Evolutionary conservation across 2,797 vertebrate species (phyloP), one percentile per base, ranked within the genome.

Genomic region (Notoglanidium macrostoma): DNA sequence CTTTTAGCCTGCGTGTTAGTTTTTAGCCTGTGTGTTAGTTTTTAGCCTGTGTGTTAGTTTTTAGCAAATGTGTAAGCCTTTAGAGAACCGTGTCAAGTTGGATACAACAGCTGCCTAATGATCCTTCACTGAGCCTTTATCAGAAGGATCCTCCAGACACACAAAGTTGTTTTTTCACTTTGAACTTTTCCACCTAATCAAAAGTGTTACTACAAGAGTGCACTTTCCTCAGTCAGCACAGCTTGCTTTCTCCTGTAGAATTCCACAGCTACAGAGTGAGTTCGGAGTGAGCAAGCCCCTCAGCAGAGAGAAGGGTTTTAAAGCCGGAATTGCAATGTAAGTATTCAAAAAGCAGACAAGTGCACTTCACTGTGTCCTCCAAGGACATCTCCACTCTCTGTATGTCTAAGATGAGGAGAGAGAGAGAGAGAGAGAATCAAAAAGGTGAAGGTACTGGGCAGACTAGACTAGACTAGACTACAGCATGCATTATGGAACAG

Each of bases 401-500:
- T 19, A 32, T 54, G 12, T 8, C 44, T 49, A 49, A n/a, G 61
- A n/a, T n/a, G 15, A 12, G 8, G 11, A 29, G n/a, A 14, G 72
- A 21, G 7, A 70, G 15, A 63, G 73, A n/a, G 29, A 74, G 5
- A 0, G 51, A 15, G n/a, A 4, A 23, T 59, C 32, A 63, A 32
- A 29, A 32, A 44, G 54, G 65, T 51, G n/a, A 73, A 59, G 57
- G 63, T 6, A 10, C 55, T 51, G 51, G 61, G 49, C n/a, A n/a
- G n/a, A n/a, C n/a, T n/a, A n/a, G n/a, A n/a, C n/a, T n/a, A n/a
- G n/a, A n/a, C 85, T 79, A 87, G 44, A 70, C 76, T 63, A 23
- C 7, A 8, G 17, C 59, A 29, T 87, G 23, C n/a, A 70, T 83
- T 89, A 89, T 87, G 57, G 51, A 87, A 73, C 70, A 86, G 40